Conservation (phyloP, 1,140 invertebrate species). For the Drosophila sulfurigaster region DNA sequence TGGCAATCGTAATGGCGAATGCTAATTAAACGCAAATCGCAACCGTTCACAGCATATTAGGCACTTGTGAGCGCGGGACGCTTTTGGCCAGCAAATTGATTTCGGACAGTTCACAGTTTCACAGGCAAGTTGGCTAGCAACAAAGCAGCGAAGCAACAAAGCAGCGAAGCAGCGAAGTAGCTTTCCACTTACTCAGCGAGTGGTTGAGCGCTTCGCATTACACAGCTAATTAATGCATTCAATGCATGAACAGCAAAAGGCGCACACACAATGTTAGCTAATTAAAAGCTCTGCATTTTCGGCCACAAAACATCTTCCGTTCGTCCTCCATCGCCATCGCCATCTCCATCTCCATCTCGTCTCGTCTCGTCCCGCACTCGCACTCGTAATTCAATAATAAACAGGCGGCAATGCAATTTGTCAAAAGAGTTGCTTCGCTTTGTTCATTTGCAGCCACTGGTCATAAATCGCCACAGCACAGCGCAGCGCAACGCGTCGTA, state of each 20-base stretch:
- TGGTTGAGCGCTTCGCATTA: constrained; percentile 33
- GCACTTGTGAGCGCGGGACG: constrained; percentile 25
- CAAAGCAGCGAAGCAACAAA: neutral
- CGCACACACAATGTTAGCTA: constrained; percentile 31
- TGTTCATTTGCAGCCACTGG: constrained; percentile 76
- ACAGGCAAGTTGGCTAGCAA: no score
- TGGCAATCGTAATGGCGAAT: constrained; percentile 4
- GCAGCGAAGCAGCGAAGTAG: neutral
- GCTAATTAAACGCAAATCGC: constrained; percentile 77
- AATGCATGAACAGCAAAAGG: neutral
- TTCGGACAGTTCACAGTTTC: constrained; percentile 9
- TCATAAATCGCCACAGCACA: constrained; percentile 60
- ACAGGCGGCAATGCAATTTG: constrained; percentile 73
- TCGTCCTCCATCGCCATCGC: neutral
- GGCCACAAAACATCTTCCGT: constrained; percentile 31
- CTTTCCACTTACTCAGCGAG: neutral
- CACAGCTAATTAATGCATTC: constrained; percentile 68
- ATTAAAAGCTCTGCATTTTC: constrained; percentile 56
- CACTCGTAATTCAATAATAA: constrained; percentile 70
- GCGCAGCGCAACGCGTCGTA: constrained; percentile 56
- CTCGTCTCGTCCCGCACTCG: neutral
- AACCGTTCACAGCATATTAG: constrained; percentile 56
- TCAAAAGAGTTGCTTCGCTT: constrained; percentile 59
- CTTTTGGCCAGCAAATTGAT: constrained; percentile 62
- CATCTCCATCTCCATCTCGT: no score